Conservation (phyloP, 2,888 invertebrate species). For the Oxycera nigricornis region DNA sequence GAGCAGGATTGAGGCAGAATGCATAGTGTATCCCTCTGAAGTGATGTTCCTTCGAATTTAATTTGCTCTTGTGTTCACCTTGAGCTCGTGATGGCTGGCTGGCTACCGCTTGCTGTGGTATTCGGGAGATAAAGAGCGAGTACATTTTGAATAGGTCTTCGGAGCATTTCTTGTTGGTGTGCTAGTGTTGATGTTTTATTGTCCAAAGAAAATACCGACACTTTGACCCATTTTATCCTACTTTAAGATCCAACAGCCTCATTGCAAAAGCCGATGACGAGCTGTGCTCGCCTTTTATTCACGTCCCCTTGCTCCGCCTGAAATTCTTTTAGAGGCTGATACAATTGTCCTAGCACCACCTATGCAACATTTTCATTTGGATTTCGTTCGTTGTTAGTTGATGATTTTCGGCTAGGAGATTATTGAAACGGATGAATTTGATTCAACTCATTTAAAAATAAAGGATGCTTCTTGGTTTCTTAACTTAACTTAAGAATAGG, state of each 20-base stretch:
- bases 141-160: too few relatives aligned
- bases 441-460: too few relatives aligned
- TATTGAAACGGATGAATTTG: too few relatives aligned
- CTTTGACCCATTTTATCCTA: slow-evolving; percentile 45
- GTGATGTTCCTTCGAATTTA: slow-evolving; percentile 20
- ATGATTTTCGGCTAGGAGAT: too few relatives aligned
- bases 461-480: too few relatives aligned
- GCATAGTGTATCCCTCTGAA: slow-evolving; percentile 19
- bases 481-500: too few relatives aligned
- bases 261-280: slow-evolving; percentile 20
- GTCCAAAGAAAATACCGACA: slow-evolving; percentile 45
- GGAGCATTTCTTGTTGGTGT: slow-evolving; percentile 9
- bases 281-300: neutral
- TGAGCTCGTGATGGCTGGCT: slow-evolving; percentile 33
- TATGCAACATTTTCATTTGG: neutral
- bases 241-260: slow-evolving; percentile 28
- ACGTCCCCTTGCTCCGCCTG: slow-evolving; percentile 1
- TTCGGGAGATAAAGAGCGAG: too few relatives aligned
- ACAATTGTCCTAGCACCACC: neutral
- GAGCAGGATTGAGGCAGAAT: too few relatives aligned
- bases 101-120: slow-evolving; percentile 38
- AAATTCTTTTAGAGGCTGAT: neutral
- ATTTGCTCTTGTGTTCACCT: slow-evolving; percentile 36
- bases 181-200: slow-evolving; percentile 39
- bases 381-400: too few relatives aligned